Conservation (phyloP, 2,797 vertebrate species). For the Sphaeramia orbicularis region DNA sequence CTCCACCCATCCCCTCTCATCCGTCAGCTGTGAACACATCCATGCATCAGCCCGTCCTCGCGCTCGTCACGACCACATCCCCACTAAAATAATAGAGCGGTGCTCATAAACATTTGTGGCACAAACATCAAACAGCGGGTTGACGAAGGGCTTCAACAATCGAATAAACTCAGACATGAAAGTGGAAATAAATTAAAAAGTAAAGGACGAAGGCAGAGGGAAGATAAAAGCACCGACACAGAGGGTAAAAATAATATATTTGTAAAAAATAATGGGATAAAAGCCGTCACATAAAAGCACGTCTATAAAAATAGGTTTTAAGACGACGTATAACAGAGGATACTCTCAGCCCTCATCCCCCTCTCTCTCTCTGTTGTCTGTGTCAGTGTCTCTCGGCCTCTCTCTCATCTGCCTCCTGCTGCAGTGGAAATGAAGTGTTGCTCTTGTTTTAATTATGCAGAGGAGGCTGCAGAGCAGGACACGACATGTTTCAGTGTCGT, state of each 20-base stretch:
- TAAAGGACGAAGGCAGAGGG: slow-evolving; percentile 7
- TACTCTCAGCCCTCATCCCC: slow-evolving; percentile 26
- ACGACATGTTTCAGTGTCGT: slow-evolving; percentile 80
- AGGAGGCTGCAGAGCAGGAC: slow-evolving; percentile 77
- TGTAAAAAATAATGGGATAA: slow-evolving; percentile 67
- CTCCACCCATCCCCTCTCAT: slow-evolving; percentile 8
- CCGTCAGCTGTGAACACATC: neutral
- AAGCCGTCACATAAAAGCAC: slow-evolving; percentile 50
- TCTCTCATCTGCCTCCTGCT: slow-evolving; percentile 55
- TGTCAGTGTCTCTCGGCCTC: slow-evolving; percentile 23
- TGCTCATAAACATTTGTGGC: slow-evolving; percentile 6
- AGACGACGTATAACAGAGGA: slow-evolving; percentile 35
- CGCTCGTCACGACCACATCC: slow-evolving; percentile 1
- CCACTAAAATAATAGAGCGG: slow-evolving; percentile 32
- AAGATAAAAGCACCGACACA: slow-evolving; percentile 30
- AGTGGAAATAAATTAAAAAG: slow-evolving; percentile 47
- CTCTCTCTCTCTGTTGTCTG: slow-evolving; percentile 14
- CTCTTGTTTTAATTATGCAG: slow-evolving; percentile 79
- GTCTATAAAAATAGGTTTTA: slow-evolving; percentile 60
- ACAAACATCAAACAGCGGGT: slow-evolving; percentile 3
- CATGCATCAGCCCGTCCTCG: slow-evolving; percentile 1
- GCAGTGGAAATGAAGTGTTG: slow-evolving; percentile 72
- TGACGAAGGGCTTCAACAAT: slow-evolving; percentile 37
- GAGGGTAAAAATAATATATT: slow-evolving; percentile 67
- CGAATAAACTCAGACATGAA: slow-evolving; percentile 41